These are phyloP conservation scores for Pocota personata DNA, from an alignment of 2,888 invertebrate genomes.

Conservation along the genomic window DNA sequence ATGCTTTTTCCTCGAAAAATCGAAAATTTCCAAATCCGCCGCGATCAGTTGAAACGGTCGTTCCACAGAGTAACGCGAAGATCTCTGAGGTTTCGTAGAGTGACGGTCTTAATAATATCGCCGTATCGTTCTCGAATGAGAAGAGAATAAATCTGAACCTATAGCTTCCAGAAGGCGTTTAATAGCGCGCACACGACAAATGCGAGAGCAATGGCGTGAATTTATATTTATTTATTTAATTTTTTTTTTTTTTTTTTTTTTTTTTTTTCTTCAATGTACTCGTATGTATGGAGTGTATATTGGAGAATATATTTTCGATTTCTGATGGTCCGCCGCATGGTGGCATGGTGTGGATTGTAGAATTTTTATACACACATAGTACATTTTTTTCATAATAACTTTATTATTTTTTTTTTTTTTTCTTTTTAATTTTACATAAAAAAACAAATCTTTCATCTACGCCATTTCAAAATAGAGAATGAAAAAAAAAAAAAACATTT, in stretches of 20 bases:
- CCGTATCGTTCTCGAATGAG: conserved; percentile 53
- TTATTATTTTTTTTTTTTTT: conserved; percentile 29
- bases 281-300: conserved; percentile 14
- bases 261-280: background rate
- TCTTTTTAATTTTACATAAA: conserved; percentile 2
- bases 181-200: conserved; percentile 58
- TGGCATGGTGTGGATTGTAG: conserved; percentile 20
- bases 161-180: conserved; percentile 62
- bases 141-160: conserved; percentile 58
- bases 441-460: conserved; percentile 6
- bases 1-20: background rate
- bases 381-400: conserved; percentile 18
- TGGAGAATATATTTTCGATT: conserved; percentile 54
- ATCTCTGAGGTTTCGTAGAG: conserved; percentile 31
- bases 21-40: conserved; percentile 5
- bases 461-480: conserved; percentile 16
- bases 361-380: conserved; percentile 11
- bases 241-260: conserved; percentile 21
- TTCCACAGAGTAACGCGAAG: conserved; percentile 16
- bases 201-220: conserved; percentile 63
- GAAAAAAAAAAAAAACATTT: conserved; percentile 3
- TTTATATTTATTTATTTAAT: conserved; percentile 32
- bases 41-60: conserved; percentile 17
- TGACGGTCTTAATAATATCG: conserved; percentile 29
- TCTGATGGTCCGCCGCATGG: conserved; percentile 22